These are phyloP conservation scores for Dione juno DNA, from an alignment of 2,888 invertebrate species.

Conservation along the genomic window DNA sequence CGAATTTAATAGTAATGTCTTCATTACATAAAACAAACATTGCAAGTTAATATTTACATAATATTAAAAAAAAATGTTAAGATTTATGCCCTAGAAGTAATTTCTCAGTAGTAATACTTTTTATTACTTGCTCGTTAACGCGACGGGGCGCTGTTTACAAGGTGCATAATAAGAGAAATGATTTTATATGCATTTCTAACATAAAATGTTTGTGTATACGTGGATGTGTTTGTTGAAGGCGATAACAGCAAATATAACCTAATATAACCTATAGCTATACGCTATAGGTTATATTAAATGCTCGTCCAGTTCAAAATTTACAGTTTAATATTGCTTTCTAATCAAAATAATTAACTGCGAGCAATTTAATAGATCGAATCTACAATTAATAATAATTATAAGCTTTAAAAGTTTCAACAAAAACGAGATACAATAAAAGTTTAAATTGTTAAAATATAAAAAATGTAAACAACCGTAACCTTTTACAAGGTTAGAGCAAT, in stretches of 20 bases:
- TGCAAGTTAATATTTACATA: slow-evolving; percentile 12
- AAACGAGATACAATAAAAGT: slow-evolving; percentile 14
- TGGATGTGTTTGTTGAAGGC: slow-evolving; percentile 25
- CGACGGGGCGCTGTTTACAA: slow-evolving; percentile 48
- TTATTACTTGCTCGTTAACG: slow-evolving; percentile 47
- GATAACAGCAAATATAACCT: slow-evolving; percentile 21
- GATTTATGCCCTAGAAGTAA: slow-evolving; percentile 39
- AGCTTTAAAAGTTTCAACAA: not conserved
- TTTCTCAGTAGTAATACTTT: slow-evolving; percentile 46
- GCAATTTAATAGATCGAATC: slow-evolving; percentile 15
- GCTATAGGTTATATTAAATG: slow-evolving; percentile 12
- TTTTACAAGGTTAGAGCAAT: slow-evolving; percentile 14
- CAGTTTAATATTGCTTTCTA: slow-evolving; percentile 10
- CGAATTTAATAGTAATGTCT: not conserved
- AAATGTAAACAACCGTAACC: slow-evolving; percentile 21
- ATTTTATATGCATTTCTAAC: slow-evolving; percentile 42
- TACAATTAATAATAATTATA: slow-evolving; percentile 18
- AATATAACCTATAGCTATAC: no score
- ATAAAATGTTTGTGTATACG: slow-evolving; percentile 39
- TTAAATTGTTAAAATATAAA: not conserved
- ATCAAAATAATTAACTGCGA: slow-evolving; percentile 14
- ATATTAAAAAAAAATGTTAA: slow-evolving; percentile 22
- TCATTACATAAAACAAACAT: not conserved
- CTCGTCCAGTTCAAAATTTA: not conserved
- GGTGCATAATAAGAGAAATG: slow-evolving; percentile 48